Base-by-base conservation (phyloP, 2,888 invertebrate species). In the Hirtodrosophila alboralis region DNA sequence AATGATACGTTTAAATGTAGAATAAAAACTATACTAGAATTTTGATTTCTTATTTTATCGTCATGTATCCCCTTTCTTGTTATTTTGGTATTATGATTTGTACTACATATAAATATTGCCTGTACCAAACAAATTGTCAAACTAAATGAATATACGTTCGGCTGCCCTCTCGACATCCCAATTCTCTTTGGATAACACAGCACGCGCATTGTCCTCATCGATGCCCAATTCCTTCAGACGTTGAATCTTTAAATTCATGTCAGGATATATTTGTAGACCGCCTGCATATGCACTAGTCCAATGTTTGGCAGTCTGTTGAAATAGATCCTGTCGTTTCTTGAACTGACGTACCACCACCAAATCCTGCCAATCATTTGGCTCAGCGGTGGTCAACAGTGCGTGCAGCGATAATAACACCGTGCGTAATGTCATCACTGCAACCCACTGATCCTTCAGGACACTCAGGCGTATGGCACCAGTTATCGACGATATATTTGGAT, bases 401-500 rank as follows among this genome's bases (percentile, higher is more conserved):
- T 99, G 99, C 73, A 99, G 92, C 1, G 98, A 98, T 14, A 99
- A 91, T 57, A 99, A 91, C 18, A 99, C 98, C 21, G 98, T 99
- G 65, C 99, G 93, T 62, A 99, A 91, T 0, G 99, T 99, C 94
- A 99, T 96, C 4, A 99, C 98, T 40, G 99, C 99, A 63, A 99
- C 99, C 99, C 97, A 97, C 91, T 97, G 96, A 89, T 97, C 96
- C 92, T 98, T 98, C 57, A 99, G 92, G 87, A 99, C 99, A 91
- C 99, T 99, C 91, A 99, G 93, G 91, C 99, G 99, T 87, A 99
- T 99, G 41, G 97, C 98, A 56, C 97, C 97, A 0, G 99, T 99
- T 9, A 97, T 98, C n/a, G 98, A 98, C 45, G 98, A 98, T 87
- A 99, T 98, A 91, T 99, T 99, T 45, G 99, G 99, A 92, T 99